These are phyloP conservation scores for Pristionchus arcanus DNA, from an alignment of 2,888 invertebrate genomes.

Conservation along the genomic window DNA sequence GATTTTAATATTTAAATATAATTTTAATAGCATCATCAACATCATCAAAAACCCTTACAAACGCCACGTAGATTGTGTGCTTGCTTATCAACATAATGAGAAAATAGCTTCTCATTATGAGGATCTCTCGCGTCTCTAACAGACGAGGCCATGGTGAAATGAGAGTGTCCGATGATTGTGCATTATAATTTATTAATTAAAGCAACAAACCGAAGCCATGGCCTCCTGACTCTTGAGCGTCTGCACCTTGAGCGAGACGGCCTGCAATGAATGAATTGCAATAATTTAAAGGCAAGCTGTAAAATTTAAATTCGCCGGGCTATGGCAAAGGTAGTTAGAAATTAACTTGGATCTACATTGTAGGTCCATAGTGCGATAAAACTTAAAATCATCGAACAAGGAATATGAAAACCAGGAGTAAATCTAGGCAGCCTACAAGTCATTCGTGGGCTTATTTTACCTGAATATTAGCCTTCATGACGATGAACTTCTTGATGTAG, in stretches of 20 bases:
- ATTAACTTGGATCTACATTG: no score
- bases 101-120: no score
- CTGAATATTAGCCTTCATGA: conserved; percentile 99
- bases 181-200: neutral
- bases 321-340: no score
- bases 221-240: conserved; percentile 97
- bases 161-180: neutral
- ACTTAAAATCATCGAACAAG: no score
- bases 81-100: no score
- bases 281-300: neutral
- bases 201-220: conserved; percentile 87
- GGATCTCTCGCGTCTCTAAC: no score
- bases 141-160: neutral
- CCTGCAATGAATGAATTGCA: conserved; percentile 79
- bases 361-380: neutral
- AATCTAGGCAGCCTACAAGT: neutral
- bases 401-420: no score
- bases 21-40: neutral
- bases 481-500: conserved; percentile 97
- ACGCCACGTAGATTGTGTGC: no score
- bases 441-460: conserved; percentile 61
- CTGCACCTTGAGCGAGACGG: conserved; percentile 96
- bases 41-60: no score
- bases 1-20: neutral
- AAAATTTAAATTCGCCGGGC: no score